Evolutionary conservation across 2,113 vertebrate genomes (phyloP), one percentile per base, ranked within the genome.

Genomic region (Bos indicus): DNA sequence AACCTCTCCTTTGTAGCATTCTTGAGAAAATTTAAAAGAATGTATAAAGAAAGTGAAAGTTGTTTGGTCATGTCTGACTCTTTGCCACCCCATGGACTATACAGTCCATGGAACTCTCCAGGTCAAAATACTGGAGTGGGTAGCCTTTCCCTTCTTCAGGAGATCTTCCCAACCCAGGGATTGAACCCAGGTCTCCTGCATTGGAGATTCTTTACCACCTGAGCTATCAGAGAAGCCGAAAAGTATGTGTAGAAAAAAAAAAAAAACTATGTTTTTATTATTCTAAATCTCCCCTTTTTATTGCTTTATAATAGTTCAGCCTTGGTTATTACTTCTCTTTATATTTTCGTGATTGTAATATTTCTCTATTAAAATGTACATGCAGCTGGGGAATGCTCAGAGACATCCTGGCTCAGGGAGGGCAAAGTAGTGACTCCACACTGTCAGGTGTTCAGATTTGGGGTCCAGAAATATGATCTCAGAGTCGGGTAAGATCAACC

Each of bases 31-130:
- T 83, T 33, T 77, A 16, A 82, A 12, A 52, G 3, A 87, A 82
- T 48, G 9, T 3, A 10, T 59, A 12, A 26, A 59, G 52, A 52
- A 85, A 23, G 10, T 71, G 33, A 71, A 36, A 71, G n/a, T 36
- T 0, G 0, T 23, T 71, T 0, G 0, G n/a, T 71, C 9, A 5
- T 3, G n/a, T 36, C n/a, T 36, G 64, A 71, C 64, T 71, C 9
- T 36, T 71, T 36, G 64, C n/a, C n/a, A 23, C 10, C n/a, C 17
- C n/a, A 21, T 17, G 62, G 15, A 64, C 62, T 64, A 4, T 17
- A n/a, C 0, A 33, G 30, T 64, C 15, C 60, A 16, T 16, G 6
- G 60, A 71, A 71, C 17, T 71, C n/a, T 71, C 9, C n/a, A 71
- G 64, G 33, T 36, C n/a, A 71, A 71, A 71, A 36, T 71, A 71